phyloP scores from a whole-genome alignment of 2,888 invertebrate species.

The Taenaris catops region DNA sequence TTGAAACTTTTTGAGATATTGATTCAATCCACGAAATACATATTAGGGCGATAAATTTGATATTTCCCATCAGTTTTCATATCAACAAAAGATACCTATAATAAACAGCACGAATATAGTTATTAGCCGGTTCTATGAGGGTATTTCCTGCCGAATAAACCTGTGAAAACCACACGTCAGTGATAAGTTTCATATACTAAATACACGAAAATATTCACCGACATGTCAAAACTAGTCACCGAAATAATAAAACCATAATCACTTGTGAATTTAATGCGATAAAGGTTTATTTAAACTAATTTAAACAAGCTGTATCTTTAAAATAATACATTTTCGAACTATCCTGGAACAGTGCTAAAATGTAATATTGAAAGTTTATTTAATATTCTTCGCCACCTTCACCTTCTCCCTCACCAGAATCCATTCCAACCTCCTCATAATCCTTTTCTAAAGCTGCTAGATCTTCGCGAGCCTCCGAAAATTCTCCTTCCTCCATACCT shows the following conservation, averaged over 20 bases:
- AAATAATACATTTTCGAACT: conserved; percentile 14
- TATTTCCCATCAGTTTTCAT: too few species aligned
- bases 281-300: neutral
- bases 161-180: too few species aligned
- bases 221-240: too few species aligned
- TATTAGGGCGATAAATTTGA: too few species aligned
- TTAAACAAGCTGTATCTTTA: neutral
- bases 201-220: too few species aligned
- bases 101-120: too few species aligned
- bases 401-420: conserved; percentile 89
- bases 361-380: conserved; percentile 33
- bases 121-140: too few species aligned
- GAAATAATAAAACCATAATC: neutral
- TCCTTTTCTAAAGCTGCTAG: conserved; percentile 88
- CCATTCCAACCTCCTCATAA: conserved; percentile 93
- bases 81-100: too few species aligned
- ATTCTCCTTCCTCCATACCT: conserved; percentile 92
- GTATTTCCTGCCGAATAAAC: too few species aligned
- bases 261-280: conserved; percentile 4
- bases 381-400: conserved; percentile 90
- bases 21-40: too few species aligned
- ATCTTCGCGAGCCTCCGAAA: conserved; percentile 86
- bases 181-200: too few species aligned
- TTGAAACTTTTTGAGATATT: too few species aligned
- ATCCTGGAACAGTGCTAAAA: conserved; percentile 36